Evolutionary conservation across 2,888 invertebrate genomes (phyloP).

Genomic region (Netelia inedita): DNA sequence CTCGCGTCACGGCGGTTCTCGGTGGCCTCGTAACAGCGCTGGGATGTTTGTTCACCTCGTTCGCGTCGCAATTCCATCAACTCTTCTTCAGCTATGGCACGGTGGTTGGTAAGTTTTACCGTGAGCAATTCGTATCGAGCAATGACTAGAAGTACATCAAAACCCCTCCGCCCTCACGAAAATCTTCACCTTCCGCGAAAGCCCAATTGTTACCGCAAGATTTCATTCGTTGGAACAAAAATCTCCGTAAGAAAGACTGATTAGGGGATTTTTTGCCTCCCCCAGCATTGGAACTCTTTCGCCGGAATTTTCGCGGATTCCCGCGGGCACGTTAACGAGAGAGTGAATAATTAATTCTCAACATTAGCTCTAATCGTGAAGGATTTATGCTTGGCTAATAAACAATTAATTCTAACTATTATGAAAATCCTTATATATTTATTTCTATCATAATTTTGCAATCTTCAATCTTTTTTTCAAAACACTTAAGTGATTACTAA

Average conservation of each 20-base stretch:
- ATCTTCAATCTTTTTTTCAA: not conserved
- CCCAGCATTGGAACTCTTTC: not conserved
- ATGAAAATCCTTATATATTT: not conserved
- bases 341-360: constrained; percentile 22
- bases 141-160: too few species aligned
- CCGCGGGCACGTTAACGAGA: not conserved
- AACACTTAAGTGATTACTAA: not conserved
- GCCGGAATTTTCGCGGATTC: not conserved
- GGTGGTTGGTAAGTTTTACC: constrained; percentile 85
- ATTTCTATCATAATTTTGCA: not conserved
- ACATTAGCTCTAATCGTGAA: not conserved
- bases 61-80: constrained; percentile 95
- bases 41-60: constrained; percentile 95
- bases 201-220: constrained; percentile 34
- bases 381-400: not conserved
- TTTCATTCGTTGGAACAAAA: not conserved
- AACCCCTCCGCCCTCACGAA: not conserved
- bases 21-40: constrained; percentile 94
- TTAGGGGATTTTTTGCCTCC: constrained; percentile 16
- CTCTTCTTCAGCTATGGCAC: constrained; percentile 93
- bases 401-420: not conserved
- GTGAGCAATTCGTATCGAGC: constrained; percentile 2
- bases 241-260: constrained; percentile 30
- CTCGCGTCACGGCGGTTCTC: constrained; percentile 94
- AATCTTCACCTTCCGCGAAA: not conserved